Conservation (phyloP, 2,797 vertebrate species). For the Hoplostethus mediterraneus region DNA sequence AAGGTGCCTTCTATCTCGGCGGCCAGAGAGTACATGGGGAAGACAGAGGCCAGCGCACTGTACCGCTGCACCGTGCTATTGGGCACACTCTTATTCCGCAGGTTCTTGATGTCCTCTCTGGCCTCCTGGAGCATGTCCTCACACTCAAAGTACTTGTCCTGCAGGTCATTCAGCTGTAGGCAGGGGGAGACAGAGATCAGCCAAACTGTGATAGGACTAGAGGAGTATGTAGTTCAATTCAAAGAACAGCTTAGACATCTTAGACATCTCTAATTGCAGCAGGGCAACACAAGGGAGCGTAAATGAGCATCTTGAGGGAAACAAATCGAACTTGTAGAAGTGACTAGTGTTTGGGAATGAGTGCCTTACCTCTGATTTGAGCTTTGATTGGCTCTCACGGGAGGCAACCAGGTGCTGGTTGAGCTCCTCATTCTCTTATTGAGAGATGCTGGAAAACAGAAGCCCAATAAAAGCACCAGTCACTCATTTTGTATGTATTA, state of each 20-base stretch:
- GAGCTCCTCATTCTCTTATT: slow-evolving; percentile 92
- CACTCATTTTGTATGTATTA: accelerated
- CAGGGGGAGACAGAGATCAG: slow-evolving; percentile 31
- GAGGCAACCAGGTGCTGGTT: slow-evolving; percentile 85
- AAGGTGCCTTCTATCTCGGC: slow-evolving; percentile 92
- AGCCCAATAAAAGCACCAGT: slow-evolving; percentile 2
- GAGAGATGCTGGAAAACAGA: slow-evolving; percentile 82
- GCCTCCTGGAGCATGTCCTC: slow-evolving; percentile 89
- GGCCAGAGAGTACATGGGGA: slow-evolving; percentile 91
- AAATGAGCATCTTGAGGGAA: not conserved
- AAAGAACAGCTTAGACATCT: no score
- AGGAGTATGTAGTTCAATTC: not conserved
- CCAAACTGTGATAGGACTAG: slow-evolving; percentile 5
- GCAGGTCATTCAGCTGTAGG: slow-evolving; percentile 87
- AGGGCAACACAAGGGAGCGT: not conserved
- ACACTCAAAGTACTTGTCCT: slow-evolving; percentile 88
- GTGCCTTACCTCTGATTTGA: slow-evolving; percentile 87
- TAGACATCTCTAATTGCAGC: no score
- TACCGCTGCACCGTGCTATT: slow-evolving; percentile 90
- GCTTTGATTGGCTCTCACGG: slow-evolving; percentile 84
- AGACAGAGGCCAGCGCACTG: slow-evolving; percentile 80
- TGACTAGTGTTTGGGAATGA: no score
- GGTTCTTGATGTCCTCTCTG: slow-evolving; percentile 89
- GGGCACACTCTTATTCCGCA: slow-evolving; percentile 86
- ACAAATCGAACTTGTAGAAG: not conserved